Evolutionary conservation across 2,113 vertebrate species (phyloP).

Genomic region (Cathartes aura): DNA sequence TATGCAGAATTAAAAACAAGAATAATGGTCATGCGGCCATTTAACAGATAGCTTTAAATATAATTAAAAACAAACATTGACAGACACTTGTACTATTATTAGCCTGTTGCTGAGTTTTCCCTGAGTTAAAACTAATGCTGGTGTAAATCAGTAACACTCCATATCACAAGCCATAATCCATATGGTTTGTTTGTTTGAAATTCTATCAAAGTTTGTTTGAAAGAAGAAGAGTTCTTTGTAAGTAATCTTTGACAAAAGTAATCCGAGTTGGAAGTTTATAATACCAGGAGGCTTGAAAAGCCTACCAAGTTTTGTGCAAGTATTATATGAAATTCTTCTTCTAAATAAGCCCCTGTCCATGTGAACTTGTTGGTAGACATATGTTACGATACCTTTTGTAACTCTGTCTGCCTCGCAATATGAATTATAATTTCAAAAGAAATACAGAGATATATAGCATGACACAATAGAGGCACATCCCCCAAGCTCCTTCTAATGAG

Average conservation of each 20-base stretch:
- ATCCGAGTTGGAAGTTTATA: not conserved
- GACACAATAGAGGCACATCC: accelerated
- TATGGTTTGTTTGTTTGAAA: not conserved
- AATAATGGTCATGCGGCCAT: not conserved
- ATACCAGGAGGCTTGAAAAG: not conserved
- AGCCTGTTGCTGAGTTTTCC: not conserved
- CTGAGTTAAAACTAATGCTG: not conserved
- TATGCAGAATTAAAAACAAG: not conserved
- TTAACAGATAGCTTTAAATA: not conserved
- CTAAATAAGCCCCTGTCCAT: not conserved
- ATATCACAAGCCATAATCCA: not conserved
- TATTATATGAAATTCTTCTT: not conserved
- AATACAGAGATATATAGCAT: not conserved
- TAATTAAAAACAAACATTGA: not conserved
- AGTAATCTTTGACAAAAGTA: not conserved
- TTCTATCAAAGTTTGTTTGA: not conserved
- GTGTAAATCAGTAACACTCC: not conserved
- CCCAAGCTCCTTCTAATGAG: not conserved
- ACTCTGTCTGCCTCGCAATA: not conserved
- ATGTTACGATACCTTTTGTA: accelerated
- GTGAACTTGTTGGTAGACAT: not conserved
- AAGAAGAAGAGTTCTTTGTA: not conserved
- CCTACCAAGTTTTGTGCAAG: accelerated
- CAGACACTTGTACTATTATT: not conserved
- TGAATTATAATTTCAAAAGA: not conserved